Evolutionary conservation across 2,888 invertebrate species (phyloP), one percentile per base, ranked within the genome.

Genomic region (Hemithea aestivaria): DNA sequence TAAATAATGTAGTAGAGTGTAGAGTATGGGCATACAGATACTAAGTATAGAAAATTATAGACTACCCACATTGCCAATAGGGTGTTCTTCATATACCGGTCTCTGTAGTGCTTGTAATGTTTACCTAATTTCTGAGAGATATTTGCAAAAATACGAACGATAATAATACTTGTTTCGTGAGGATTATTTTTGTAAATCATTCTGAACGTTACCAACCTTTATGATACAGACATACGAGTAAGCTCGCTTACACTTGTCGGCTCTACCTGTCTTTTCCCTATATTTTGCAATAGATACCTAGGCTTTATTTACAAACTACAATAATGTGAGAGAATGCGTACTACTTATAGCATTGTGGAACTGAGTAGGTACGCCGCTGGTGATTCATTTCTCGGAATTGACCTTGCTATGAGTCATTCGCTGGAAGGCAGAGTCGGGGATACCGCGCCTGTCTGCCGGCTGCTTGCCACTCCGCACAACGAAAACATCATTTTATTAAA

Each of bases 371-470:
- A 72, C 69, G 69, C 68, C 69, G 69, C 68, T 78, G 83, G 84
- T 87, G 87, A 87, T 85, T 88, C 87, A 87, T 85, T 85, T 85
- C 85, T 88, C 87, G 84, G 87, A 87, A 87, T 87, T 87, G 87
- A 87, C 87, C 87, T 88, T 87, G 87, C 85, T 78, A 87, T 88
- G 87, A 88, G 87, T 88, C 87, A 88, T 84, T 87, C 87, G 84
- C 63, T 83, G 80, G 82, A 81, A 84, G 84, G 85, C 87, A 87
- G 84, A 85, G 85, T 84, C 73, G 87, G 87, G 87, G 87, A 88
- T 87, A 87, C 87, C 87, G 87, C 85, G 84, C 84, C 79, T 84
- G 85, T 82, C 84, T 83, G 83, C 81, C 84, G 85, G 85, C 72
- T 73, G 82, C 74, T 76, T 68, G 73, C 72, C 79, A 74, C 74